Percentiles rank a stretch among this genome's conserved stretches.
Evolutionary conservation across 2,797 vertebrate genomes (phyloP).

Genomic region (Anas flavirostris): DNA sequence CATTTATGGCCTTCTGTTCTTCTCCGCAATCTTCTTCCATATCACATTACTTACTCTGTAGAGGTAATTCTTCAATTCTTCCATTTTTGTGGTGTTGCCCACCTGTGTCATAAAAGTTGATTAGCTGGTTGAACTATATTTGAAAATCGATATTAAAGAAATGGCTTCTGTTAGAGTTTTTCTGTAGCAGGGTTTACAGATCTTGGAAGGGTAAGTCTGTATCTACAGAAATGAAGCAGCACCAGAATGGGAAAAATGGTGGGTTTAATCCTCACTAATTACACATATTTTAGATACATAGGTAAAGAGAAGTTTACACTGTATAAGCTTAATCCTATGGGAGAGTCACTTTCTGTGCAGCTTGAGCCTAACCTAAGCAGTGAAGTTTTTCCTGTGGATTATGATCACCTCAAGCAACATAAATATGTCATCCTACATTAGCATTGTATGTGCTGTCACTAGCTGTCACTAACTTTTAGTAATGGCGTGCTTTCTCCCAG

Average conservation of each 20-base stretch:
- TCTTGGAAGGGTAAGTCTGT: not conserved
- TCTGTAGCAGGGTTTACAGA: not conserved
- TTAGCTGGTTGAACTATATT: not conserved
- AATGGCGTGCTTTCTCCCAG: not conserved
- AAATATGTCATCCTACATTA: not conserved
- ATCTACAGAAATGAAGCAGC: not conserved
- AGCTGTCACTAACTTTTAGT: not conserved
- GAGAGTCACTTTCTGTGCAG: not conserved
- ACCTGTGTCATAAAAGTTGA: not conserved
- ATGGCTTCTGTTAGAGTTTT: not conserved
- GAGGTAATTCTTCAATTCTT: conserved; percentile 79
- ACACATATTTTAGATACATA: not conserved
- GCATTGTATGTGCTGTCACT: not conserved
- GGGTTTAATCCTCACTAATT: not conserved
- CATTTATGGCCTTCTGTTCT: conserved; percentile 94
- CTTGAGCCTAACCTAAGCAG: not conserved
- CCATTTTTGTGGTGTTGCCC: not conserved
- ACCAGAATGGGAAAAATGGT: not conserved
- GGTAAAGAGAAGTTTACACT: not conserved
- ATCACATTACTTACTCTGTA: conserved; percentile 86
- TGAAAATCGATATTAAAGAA: not conserved
- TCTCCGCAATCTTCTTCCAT: conserved; percentile 93
- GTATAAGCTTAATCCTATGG: not conserved
- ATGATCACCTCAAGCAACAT: not conserved
- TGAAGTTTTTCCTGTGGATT: not conserved